These are phyloP conservation scores for Oreochromis grahami DNA, from an alignment of 2,797 vertebrate species.

Conservation along the genomic window DNA sequence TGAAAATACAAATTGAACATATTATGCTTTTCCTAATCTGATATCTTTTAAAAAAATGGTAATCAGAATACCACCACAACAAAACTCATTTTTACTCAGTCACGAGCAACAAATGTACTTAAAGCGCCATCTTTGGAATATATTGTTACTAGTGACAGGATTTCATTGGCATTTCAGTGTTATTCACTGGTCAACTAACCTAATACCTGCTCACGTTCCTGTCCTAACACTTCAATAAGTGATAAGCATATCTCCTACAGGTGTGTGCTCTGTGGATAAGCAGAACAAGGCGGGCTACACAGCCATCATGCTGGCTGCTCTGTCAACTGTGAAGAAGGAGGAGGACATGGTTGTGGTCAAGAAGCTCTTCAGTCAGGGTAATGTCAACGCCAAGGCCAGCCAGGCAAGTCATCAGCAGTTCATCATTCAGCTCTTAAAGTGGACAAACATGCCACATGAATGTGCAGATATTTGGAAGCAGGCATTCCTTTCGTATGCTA, in stretches of 20 bases:
- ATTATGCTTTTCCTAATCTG: background rate
- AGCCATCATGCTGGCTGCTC: slow-evolving; percentile 91
- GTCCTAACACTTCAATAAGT: background rate
- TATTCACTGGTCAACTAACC: background rate
- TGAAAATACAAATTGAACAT: background rate
- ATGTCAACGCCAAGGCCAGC: slow-evolving; percentile 92
- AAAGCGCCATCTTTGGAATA: background rate
- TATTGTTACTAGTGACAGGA: background rate
- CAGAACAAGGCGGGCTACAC: slow-evolving; percentile 97
- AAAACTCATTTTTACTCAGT: background rate
- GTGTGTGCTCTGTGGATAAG: slow-evolving; percentile 83
- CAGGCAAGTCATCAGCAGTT: slow-evolving; percentile 73
- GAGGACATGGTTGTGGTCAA: slow-evolving; percentile 86
- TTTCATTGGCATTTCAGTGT: background rate
- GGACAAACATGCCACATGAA: background rate
- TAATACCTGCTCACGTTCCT: background rate
- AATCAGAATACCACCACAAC: background rate
- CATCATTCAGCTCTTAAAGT: background rate
- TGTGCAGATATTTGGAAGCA: background rate
- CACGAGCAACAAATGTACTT: background rate
- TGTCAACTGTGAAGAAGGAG: slow-evolving; percentile 84
- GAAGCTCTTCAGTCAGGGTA: slow-evolving; percentile 87
- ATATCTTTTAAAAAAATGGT: background rate
- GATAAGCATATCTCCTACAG: slow-evolving; percentile 49
- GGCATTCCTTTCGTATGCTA: background rate